Conservation (phyloP, 1,140 invertebrate species). For the Uloborus diversus region DNA sequence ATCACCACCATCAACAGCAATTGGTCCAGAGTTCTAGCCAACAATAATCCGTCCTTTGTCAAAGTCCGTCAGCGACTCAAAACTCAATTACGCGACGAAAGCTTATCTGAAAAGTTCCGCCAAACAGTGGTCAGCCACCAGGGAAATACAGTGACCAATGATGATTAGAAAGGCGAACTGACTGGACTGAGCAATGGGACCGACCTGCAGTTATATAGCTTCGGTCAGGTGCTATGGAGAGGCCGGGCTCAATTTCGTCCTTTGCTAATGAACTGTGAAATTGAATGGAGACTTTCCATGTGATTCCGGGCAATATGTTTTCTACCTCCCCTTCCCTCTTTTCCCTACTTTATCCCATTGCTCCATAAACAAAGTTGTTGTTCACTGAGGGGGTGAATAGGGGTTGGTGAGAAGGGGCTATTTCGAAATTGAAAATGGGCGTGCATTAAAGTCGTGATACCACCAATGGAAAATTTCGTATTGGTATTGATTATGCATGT, state of each 20-base stretch:
- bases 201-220: slow-evolving; percentile 24
- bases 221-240: slow-evolving; percentile 35
- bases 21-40: no score
- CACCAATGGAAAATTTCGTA: no score
- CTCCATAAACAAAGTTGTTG: slow-evolving; percentile 42
- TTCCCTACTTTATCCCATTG: no score
- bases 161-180: neutral
- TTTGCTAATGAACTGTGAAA: slow-evolving; percentile 53
- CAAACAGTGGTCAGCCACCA: slow-evolving; percentile 13
- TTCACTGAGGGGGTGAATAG: neutral
- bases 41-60: no score
- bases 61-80: no score
- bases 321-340: no score
- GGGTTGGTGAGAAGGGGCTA: neutral
- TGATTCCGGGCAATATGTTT: slow-evolving; percentile 1
- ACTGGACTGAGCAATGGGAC: neutral
- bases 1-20: no score
- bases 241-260: neutral
- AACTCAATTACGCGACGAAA: no score
- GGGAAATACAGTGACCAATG: neutral
- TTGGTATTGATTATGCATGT: no score
- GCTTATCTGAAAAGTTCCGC: no score
- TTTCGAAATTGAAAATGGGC: no score
- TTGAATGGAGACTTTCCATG: slow-evolving; percentile 38
- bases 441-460: no score